Evolutionary conservation across 2,888 invertebrate genomes (phyloP).

Genomic region (Tuberolachnus salignus): DNA sequence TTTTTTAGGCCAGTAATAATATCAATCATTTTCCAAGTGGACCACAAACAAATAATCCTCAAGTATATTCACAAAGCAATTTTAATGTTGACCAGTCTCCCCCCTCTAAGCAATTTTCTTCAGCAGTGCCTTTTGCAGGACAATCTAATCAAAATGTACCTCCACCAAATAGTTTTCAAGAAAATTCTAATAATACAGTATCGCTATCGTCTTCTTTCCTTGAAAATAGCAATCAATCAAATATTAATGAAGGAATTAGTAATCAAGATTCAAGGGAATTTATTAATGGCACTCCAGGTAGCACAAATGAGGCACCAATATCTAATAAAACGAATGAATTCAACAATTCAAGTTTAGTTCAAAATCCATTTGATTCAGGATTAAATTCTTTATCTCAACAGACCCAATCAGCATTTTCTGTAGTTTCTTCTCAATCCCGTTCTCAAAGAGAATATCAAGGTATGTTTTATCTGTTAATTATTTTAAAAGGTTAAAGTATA

Average conservation of each 20-base stretch:
- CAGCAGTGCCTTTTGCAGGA: conserved; percentile 1
- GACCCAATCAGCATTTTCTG: conserved; percentile 45
- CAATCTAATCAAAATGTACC: conserved; percentile 17
- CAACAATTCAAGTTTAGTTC: conserved; percentile 12
- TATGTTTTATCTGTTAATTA: no score
- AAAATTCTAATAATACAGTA: not conserved
- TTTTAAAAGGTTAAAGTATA: no score
- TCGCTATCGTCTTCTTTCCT: conserved; percentile 13
- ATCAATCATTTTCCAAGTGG: conserved; percentile 7
- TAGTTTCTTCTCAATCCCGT: conserved; percentile 39
- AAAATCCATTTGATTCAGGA: conserved; percentile 37
- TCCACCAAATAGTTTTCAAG: conserved; percentile 11
- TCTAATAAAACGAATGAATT: conserved; percentile 12
- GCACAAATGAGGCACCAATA: not conserved
- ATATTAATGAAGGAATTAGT: conserved; percentile 7
- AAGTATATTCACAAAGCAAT: conserved; percentile 12
- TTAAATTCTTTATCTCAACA: conserved; percentile 38
- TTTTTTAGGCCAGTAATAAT: conserved; percentile 22
- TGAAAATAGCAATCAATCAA: conserved; percentile 30
- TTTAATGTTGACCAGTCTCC: conserved; percentile 14
- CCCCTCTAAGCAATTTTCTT: conserved; percentile 35
- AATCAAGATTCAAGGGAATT: conserved; percentile 31
- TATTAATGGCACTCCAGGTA: conserved; percentile 16
- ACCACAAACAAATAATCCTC: conserved; percentile 21
- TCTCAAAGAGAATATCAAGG: conserved; percentile 30